Evolutionary conservation across 2,888 invertebrate genomes (phyloP).

Genomic region (Glaucopsyche alexis): DNA sequence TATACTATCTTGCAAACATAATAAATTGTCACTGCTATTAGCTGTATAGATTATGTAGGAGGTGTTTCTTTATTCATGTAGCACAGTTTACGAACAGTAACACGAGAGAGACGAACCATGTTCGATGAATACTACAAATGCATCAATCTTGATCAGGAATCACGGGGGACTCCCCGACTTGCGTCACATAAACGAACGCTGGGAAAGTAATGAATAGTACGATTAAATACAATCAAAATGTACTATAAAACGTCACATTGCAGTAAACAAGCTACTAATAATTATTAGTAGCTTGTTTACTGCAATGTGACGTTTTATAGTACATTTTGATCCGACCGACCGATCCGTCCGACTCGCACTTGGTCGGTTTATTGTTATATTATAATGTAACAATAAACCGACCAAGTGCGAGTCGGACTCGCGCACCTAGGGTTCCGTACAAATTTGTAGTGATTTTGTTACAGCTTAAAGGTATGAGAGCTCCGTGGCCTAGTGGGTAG

Average conservation of each 20-base stretch:
- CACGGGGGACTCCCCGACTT: constrained; percentile 52
- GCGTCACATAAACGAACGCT: constrained; percentile 50
- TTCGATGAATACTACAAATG: constrained; percentile 41
- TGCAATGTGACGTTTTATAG: too few relatives aligned
- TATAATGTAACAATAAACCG: too few relatives aligned
- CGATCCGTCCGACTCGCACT: too few relatives aligned
- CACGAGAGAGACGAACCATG: constrained; percentile 16
- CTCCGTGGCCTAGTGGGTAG: too few relatives aligned
- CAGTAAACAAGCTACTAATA: too few relatives aligned
- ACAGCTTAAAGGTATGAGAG: too few relatives aligned
- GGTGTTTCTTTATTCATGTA: constrained; percentile 13
- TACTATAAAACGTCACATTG: background rate
- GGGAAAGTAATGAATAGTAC: constrained; percentile 11
- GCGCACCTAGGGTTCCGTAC: too few relatives aligned
- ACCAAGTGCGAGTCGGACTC: too few relatives aligned
- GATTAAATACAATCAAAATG: constrained; percentile 6
- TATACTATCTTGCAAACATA: background rate
- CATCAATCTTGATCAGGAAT: constrained; percentile 72
- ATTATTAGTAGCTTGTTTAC: too few relatives aligned
- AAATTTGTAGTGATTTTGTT: too few relatives aligned
- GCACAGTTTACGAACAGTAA: constrained; percentile 6
- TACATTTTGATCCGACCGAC: too few relatives aligned
- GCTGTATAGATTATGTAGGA: background rate
- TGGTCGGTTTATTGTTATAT: too few relatives aligned
- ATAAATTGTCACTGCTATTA: background rate